Evolutionary conservation across 2,113 vertebrate species (phyloP), one percentile per base, ranked within the genome.

Genomic region (Grallaria varia): DNA sequence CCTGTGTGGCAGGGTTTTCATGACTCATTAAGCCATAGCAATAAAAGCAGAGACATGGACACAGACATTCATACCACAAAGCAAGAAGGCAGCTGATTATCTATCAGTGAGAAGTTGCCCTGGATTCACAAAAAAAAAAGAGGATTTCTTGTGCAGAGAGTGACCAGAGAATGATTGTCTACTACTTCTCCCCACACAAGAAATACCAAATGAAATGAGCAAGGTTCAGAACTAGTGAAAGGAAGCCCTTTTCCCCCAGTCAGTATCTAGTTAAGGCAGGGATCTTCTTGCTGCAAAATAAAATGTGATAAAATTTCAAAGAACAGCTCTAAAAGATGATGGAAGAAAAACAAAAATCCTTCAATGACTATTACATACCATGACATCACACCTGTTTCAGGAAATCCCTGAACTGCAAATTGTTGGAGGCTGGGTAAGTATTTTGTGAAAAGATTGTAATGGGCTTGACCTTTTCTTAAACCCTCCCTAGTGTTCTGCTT

Each of bases 301-400:
- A 35, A 12, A 23, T 63, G 23, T 27, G 35, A 50, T 35, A n/a
- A 44, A 80, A 76, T 11, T 68, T 85, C 27, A 83, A 72, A 83
- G 5, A 80, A 16, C 37, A 76, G 5, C 13, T 83, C 72, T 59
- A 85, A 71, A 88, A 68, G 12, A 45, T 28, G 42, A 76, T n/a
- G 24, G 24, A 90, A 91, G 8, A 12, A 50, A 62, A 30, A 52
- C n/a, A 45, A 50, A 17, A 78, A 22, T 11, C 6, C 16, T 52
- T 13, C 53, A 28, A 11, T 24, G 8, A 67, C 9, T 85, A 27
- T 31, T 60, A 28, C 6, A 35, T 5, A 79, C 12, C 42, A 27
- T 0, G 0, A 3, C 14, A 80, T 4, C 4, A 63, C 6, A 12
- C 22, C 10, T 69, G 22, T 7, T 44, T 80, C 40, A 86, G 40